A percentile compares a stretch with the other conserved stretches of the same genome.
phyloP scores from a whole-genome alignment of 1,140 invertebrate species.

The Hycleus cichorii region DNA sequence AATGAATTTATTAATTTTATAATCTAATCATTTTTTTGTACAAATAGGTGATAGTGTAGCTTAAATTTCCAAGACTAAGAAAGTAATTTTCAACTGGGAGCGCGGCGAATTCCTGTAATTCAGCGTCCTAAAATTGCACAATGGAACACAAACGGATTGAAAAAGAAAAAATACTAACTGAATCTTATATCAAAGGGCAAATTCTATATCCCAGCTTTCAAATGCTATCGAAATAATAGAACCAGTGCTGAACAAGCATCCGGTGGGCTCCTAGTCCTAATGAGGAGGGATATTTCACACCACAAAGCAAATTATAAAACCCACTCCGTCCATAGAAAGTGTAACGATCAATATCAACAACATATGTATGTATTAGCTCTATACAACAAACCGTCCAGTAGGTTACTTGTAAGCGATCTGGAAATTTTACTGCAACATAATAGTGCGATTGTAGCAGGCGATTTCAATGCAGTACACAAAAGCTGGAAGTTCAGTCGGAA shows the following conservation, averaged over 20 bases:
- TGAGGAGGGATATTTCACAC: background rate
- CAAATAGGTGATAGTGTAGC: too few species aligned
- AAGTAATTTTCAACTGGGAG: too few species aligned
- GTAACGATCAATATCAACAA: background rate
- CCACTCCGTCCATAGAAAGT: background rate
- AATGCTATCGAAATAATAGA: background rate
- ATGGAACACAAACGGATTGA: background rate
- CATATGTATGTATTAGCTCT: background rate
- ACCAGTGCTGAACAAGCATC: background rate
- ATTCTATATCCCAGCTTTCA: background rate
- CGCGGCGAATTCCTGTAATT: too few species aligned
- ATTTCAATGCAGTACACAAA: background rate
- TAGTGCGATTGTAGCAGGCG: background rate
- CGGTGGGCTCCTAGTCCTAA: background rate
- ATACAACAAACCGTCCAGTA: background rate
- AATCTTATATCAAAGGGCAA: background rate
- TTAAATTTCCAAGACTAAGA: too few species aligned
- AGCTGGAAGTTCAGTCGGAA: background rate
- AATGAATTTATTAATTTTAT: too few species aligned
- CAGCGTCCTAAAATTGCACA: background rate
- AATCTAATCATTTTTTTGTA: too few species aligned
- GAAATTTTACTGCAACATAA: background rate
- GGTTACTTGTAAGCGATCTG: background rate
- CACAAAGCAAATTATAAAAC: background rate
- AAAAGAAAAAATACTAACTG: background rate